Evolutionary conservation across 2,113 vertebrate species (phyloP), one percentile per base, ranked within the genome.

Genomic region (Semicossyphus pulcher): DNA sequence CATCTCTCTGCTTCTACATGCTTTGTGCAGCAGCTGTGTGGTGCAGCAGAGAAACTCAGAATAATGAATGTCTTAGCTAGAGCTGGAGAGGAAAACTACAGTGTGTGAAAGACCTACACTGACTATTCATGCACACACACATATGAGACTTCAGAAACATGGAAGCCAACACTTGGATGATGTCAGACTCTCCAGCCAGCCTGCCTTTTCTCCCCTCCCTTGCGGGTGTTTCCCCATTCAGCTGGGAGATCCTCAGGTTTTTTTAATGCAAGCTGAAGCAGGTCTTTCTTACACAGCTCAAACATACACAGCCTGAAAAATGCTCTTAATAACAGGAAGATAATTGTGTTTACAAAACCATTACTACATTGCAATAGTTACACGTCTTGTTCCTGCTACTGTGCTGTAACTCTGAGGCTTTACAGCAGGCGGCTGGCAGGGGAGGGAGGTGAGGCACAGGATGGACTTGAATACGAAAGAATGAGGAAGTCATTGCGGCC

Each of bases 181-280:
- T 89, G 89, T 91, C 90, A 93, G 81, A 88, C 81, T 84, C 84
- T 79, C 76, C 80, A 87, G 85, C 80, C 61, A 41, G 85, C 80
- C 62, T 73, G 68, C 64, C 53, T 11, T 77, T 81, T 64, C 65
- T 75, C 78, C 82, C 86, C 71, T 81, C 75, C 86, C 91, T 84
- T 87, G 88, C 44, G 84, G 93, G 93, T 93, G 89, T 92, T 93
- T 94, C 89, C 93, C 92, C 84, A 56, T 87, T 80, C 83, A 81
- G 62, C 29, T 66, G 89, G 86, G 89, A 91, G 88, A 88, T 91
- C 90, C 91, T 88, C 86, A 86, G 85, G 91, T 93, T 90, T 88
- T 88, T 87, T 92, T 71, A n/a, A n/a, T n/a, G n/a, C 65, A 66
- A 80, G 72, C 75, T 59, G 62, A 73, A 80, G 79, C 81, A 80